Base-by-base conservation (phyloP, 2,113 vertebrate species). In the Hucho hucho region DNA sequence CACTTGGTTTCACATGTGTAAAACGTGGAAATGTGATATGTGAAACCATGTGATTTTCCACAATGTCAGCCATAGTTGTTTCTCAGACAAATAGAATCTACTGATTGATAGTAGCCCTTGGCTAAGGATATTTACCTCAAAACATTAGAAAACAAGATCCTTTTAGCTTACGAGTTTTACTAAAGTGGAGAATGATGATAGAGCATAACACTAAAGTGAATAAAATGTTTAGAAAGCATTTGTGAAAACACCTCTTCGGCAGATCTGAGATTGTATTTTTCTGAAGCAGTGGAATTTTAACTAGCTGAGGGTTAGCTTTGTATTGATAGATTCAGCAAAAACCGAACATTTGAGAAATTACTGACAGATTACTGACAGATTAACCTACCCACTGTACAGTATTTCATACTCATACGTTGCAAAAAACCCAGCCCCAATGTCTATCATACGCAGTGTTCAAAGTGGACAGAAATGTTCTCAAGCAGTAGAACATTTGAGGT, bases 231-330 rank as follows among this genome's bases (percentile, higher is more conserved):
- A 49, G 73, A 65, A 70, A 20, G 25, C 61, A 24, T 64, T 72
- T 82, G 77, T 79, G 64, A 76, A 25, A 80, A 24, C 0, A 3
- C 6, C 32, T 67, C 43, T 64, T 71, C 7, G 20, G 58, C 12
- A 7, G 4, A 70, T 14, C 58, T 59, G n/a, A 72, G 18, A 14
- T 32, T 32, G 20, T 66, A 0, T 26, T 20, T 20, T 18, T 29
- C 26, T 32, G 14, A 49, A 20, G 26, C 28, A 29, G 26, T 11
- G 49, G 69, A 16, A 58, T 29, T 29, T 29, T 71, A 58, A 59
- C 53, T 9, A 59, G 69, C 11, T 26, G 6, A 32, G 65, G 6
- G 28, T 37, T 67, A 2, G 28, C 4, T 32, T 37, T 32, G 25
- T 7, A 28, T 14, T 9, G 12, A 6, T 2, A 16, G 64, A 28